Evolutionary conservation across 2,797 vertebrate genomes (phyloP).

Genomic region (Hypotaenidia philippensis): DNA sequence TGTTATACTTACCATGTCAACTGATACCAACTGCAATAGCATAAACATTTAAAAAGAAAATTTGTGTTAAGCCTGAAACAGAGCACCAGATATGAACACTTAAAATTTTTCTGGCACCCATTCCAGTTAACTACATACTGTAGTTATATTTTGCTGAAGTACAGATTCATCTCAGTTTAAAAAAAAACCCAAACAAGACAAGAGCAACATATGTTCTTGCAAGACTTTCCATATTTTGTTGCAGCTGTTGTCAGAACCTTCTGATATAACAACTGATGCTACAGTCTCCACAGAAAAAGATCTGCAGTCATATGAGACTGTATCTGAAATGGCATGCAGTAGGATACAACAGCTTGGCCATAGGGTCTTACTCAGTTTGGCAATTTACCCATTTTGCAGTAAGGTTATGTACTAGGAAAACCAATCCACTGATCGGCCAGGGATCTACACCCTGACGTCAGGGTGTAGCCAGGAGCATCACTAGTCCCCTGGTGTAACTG

Average conservation of each 20-base stretch:
- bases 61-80: not conserved
- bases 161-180: not conserved
- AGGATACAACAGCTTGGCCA: not conserved
- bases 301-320: not conserved
- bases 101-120: not conserved
- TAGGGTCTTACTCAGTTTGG: not conserved
- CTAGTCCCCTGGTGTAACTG: not conserved
- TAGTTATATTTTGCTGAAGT: slow-evolving; percentile 13
- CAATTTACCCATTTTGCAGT: not conserved
- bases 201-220: slow-evolving; percentile 19
- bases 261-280: slow-evolving; percentile 16
- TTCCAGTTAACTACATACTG: not conserved
- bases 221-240: slow-evolving; percentile 38
- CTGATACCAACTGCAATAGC: not conserved
- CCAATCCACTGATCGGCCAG: not conserved
- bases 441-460: not conserved
- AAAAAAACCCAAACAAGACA: not conserved
- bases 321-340: slow-evolving; percentile 6
- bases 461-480: not conserved
- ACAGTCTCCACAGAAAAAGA: not conserved
- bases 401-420: not conserved
- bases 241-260: slow-evolving; percentile 33
- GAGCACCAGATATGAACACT: not conserved
- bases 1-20: not conserved
- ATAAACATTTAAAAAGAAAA: slow-evolving; percentile 34